A percentile compares a stretch with the other conserved stretches of the same genome.
phyloP scores from a whole-genome alignment of 2,797 vertebrate genomes.

The Rhynchonycteris naso region DNA sequence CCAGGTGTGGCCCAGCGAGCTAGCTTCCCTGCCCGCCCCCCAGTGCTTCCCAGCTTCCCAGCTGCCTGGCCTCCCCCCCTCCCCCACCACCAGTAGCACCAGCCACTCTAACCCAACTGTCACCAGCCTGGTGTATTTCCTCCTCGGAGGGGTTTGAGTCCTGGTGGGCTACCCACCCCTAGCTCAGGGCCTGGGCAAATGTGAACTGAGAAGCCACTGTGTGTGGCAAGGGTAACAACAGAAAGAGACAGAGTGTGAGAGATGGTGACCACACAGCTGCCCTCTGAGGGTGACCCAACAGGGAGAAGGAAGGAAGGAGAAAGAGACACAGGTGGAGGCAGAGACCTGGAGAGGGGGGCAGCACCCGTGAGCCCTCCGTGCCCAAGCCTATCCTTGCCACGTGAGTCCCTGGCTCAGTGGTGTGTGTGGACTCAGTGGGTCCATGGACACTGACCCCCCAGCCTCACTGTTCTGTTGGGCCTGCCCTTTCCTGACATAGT shows the following conservation, averaged over 20 bases:
- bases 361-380: fast-evolving
- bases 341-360: fast-evolving
- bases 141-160: not conserved
- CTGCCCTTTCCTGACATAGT: not conserved
- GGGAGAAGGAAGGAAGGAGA: not conserved
- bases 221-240: fast-evolving
- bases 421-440: no score
- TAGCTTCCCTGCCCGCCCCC: fast-evolving
- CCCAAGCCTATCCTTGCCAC: not conserved
- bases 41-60: not conserved
- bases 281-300: not conserved
- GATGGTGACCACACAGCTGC: not conserved
- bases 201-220: not conserved
- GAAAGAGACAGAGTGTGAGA: not conserved
- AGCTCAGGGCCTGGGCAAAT: not conserved
- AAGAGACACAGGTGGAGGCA: not conserved
- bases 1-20: fast-evolving
- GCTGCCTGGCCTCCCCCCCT: no score
- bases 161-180: not conserved
- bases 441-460: not conserved
- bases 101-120: not conserved
- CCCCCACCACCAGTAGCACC: fast-evolving
- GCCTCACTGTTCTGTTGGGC: no score
- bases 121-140: not conserved
- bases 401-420: not conserved